Conservation (phyloP, 2,797 vertebrate species). For the Valencia hispanica region DNA sequence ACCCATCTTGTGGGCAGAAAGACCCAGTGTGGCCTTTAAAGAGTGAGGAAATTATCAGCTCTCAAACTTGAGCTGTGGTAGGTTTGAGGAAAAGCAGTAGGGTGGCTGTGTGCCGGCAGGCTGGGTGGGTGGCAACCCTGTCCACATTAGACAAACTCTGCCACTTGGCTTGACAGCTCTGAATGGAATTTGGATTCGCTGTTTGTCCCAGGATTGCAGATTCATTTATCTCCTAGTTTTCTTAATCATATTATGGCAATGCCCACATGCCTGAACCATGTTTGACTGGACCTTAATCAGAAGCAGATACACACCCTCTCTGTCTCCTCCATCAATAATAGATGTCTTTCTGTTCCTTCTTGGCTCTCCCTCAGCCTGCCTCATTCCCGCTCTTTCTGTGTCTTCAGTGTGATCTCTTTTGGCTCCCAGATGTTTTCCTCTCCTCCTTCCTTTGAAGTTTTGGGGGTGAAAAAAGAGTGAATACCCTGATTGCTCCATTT, state of each 20-base stretch:
- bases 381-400: conserved; percentile 54
- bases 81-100: conserved; percentile 67
- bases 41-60: conserved; percentile 57
- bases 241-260: conserved; percentile 39
- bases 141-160: conserved; percentile 38
- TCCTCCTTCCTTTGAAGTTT: conserved; percentile 69
- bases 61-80: conserved; percentile 64
- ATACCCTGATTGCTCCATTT: conserved; percentile 51
- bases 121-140: conserved; percentile 62
- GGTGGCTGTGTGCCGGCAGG: conserved; percentile 41
- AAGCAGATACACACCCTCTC: conserved; percentile 66
- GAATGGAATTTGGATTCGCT: conserved; percentile 27
- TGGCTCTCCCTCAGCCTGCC: conserved; percentile 44
- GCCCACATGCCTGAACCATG: conserved; percentile 37
- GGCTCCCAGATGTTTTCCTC: conserved; percentile 75
- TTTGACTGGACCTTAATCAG: conserved; percentile 67
- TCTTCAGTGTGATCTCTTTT: conserved; percentile 60
- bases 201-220: conserved; percentile 15
- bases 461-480: conserved; percentile 37
- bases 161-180: conserved; percentile 39
- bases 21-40: conserved; percentile 50
- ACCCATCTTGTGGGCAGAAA: conserved; percentile 54
- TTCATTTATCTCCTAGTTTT: conserved; percentile 25
- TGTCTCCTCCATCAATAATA: conserved; percentile 62
- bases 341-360: conserved; percentile 55